phyloP scores from a whole-genome alignment of 2,888 invertebrate species.

The Synanthedon myopaeformis region DNA sequence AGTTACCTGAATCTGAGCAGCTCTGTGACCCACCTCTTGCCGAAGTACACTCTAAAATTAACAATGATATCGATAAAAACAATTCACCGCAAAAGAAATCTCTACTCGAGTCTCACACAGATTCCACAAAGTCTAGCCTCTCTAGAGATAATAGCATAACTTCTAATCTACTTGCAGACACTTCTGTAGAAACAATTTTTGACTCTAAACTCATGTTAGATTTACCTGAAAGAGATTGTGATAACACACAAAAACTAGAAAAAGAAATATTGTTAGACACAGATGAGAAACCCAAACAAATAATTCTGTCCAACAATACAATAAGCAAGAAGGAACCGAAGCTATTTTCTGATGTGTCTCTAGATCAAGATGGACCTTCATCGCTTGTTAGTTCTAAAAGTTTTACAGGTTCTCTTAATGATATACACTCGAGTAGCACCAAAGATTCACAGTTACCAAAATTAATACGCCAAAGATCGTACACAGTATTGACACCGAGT shows the following conservation, averaged over 20 bases:
- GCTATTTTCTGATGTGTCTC: constrained; percentile 19
- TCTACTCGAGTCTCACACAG: constrained; percentile 5
- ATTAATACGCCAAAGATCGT: constrained; percentile 80
- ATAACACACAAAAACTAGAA: constrained; percentile 6
- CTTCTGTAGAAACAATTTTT: constrained; percentile 10
- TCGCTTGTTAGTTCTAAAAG: constrained; percentile 43
- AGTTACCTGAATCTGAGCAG: constrained; percentile 38
- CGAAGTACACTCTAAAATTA: constrained; percentile 13
- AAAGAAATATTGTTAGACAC: constrained; percentile 9
- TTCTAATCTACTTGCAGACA: constrained; percentile 15
- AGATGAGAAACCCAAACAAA: constrained; percentile 10
- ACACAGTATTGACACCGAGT: constrained; percentile 82
- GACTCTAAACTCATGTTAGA: constrained; percentile 32
- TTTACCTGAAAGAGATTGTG: constrained; percentile 41
- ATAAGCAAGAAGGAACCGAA: constrained; percentile 19
- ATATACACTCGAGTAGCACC: constrained; percentile 42
- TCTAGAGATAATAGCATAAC: constrained; percentile 14
- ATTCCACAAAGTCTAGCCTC: constrained; percentile 5
- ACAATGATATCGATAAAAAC: constrained; percentile 16
- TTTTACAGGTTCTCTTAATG: constrained; percentile 58
- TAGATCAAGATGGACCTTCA: constrained; percentile 31
- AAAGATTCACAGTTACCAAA: constrained; percentile 34
- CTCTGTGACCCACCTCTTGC: constrained; percentile 20
- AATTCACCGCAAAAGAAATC: constrained; percentile 7
- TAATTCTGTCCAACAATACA: constrained; percentile 14